Conservation (phyloP, 30 jellyfish, hydroid and myxozoan genomes). For the Rhopilema esculentum region DNA sequence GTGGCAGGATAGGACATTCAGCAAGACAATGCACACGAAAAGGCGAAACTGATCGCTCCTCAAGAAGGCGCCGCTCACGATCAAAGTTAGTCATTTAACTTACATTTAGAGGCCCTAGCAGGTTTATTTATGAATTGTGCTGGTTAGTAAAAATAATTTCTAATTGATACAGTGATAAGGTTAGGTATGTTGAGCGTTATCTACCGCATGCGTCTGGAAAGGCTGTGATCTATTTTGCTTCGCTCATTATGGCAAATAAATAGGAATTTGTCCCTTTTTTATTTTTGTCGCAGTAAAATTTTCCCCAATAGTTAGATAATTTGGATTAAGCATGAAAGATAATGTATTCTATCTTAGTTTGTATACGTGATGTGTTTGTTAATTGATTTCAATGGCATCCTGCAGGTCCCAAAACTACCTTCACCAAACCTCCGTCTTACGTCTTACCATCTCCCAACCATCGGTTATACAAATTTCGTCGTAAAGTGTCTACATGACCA, state of each 20-base stretch:
- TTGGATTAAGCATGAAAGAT: neutral
- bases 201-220: neutral
- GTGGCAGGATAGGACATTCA: slow-evolving; percentile 93
- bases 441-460: slow-evolving; percentile 67
- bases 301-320: neutral
- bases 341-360: neutral
- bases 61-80: slow-evolving; percentile 69
- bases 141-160: neutral
- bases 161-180: neutral
- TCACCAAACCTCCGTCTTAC: slow-evolving; percentile 68
- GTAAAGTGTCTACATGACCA: slow-evolving; percentile 69
- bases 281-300: neutral
- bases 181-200: neutral
- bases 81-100: slow-evolving; percentile 47
- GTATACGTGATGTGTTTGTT: neutral
- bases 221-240: neutral
- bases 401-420: slow-evolving; percentile 74
- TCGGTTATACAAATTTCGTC: slow-evolving; percentile 66
- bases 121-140: neutral
- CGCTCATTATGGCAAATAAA: neutral
- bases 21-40: slow-evolving; percentile 82
- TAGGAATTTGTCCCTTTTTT: neutral
- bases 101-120: neutral
- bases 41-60: slow-evolving; percentile 80
- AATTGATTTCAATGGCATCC: slow-evolving; percentile 82